Evolutionary conservation across 2,113 vertebrate species (phyloP).

Genomic region (Balaeniceps rex): DNA sequence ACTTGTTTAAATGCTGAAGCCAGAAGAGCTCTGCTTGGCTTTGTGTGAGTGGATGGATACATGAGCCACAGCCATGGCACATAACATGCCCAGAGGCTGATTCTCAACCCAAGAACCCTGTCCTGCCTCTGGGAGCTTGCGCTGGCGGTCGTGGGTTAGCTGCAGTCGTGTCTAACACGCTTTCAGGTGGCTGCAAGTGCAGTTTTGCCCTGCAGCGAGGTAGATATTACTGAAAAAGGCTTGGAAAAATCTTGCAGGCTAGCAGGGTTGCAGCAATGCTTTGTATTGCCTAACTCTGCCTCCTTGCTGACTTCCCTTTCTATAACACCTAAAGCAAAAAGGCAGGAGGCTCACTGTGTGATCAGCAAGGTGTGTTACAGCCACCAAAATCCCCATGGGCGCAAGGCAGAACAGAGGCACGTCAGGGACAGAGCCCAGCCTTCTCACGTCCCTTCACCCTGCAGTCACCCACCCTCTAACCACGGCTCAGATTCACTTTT

Average conservation of each 20-base stretch:
- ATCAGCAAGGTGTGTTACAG: not conserved
- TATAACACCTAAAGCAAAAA: not conserved
- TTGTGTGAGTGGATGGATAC: not conserved
- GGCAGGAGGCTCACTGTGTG: not conserved
- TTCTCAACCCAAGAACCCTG: not conserved
- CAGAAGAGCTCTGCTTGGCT: not conserved
- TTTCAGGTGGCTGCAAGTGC: accelerated
- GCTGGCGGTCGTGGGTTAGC: not conserved
- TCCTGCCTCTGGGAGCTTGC: not conserved
- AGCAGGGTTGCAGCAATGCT: not conserved
- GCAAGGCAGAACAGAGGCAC: not conserved
- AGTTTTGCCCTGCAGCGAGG: not conserved
- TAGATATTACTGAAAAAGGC: not conserved
- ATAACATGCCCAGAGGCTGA: not conserved
- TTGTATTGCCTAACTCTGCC: not conserved
- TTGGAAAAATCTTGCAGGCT: not conserved
- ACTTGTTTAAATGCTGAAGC: not conserved
- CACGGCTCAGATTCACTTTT: not conserved
- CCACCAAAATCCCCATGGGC: not conserved
- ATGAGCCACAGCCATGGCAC: accelerated
- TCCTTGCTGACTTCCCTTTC: not conserved
- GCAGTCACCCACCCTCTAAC: not conserved
- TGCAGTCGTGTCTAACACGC: accelerated
- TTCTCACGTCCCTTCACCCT: not conserved
- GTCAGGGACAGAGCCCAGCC: not conserved